phyloP scores from a whole-genome alignment of 2,888 invertebrate genomes.

The Pinctada fucata region DNA sequence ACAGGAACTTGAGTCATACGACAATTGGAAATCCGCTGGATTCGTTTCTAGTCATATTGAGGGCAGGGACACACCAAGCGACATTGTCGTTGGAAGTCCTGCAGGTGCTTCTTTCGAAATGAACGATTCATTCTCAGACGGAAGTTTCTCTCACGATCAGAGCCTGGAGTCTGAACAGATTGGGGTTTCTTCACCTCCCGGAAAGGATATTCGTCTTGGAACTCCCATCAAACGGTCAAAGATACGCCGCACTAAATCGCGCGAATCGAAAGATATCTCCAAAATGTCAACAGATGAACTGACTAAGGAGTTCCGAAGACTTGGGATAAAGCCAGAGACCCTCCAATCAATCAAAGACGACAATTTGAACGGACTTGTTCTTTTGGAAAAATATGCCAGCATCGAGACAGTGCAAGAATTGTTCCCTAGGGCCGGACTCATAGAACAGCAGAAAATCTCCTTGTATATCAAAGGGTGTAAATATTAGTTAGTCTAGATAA shows the following conservation, averaged over 20 bases:
- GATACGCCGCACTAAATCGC: slow-evolving; percentile 17
- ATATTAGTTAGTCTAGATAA: slow-evolving; percentile 6
- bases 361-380: slow-evolving; percentile 51
- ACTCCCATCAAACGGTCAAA: not conserved
- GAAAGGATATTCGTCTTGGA: not conserved
- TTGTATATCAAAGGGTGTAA: slow-evolving; percentile 60
- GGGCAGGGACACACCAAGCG: not conserved
- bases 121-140: not conserved
- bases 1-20: not conserved
- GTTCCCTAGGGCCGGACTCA: slow-evolving; percentile 50
- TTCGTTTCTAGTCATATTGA: not conserved
- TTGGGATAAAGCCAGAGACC: slow-evolving; percentile 52
- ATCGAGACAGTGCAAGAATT: slow-evolving; percentile 45
- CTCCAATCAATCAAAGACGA: slow-evolving; percentile 44
- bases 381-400: slow-evolving; percentile 47
- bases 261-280: slow-evolving; percentile 20
- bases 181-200: not conserved
- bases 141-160: not conserved
- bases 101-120: not conserved
- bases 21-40: not conserved
- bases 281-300: slow-evolving; percentile 48
- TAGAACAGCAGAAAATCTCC: slow-evolving; percentile 60
- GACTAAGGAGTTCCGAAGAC: slow-evolving; percentile 40
- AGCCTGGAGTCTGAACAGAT: not conserved
- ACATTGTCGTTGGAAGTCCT: not conserved